These are phyloP conservation scores for Cataglyphis hispanica DNA, from an alignment of 1,140 invertebrate genomes.

Conservation along the genomic window DNA sequence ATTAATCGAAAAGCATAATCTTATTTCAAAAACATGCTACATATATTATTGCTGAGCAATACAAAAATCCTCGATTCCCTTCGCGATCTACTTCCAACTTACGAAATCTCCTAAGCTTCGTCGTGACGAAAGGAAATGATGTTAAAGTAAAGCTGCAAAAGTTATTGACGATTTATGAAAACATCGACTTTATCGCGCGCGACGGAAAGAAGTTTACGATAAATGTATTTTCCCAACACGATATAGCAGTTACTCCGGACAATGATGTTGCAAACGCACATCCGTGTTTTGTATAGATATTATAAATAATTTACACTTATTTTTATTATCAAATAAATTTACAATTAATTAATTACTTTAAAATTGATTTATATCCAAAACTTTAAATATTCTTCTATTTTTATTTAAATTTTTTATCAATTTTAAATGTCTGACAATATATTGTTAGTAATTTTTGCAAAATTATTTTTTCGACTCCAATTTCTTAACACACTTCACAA, in stretches of 20 bases:
- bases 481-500: not conserved
- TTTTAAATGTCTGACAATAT: not conserved
- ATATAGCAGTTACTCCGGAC: slow-evolving; percentile 28
- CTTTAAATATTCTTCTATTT: not conserved
- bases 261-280: slow-evolving; percentile 6
- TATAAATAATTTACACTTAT: not conserved
- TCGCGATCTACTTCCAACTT: slow-evolving; percentile 15
- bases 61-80: not conserved
- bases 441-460: not conserved
- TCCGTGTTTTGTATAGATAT: not conserved
- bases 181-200: slow-evolving; percentile 5
- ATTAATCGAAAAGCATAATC: not conserved
- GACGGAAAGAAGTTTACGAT: slow-evolving; percentile 36
- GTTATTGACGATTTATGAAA: slow-evolving; percentile 64
- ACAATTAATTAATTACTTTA: slow-evolving; percentile 6
- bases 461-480: not conserved
- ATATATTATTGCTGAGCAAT: slow-evolving; percentile 12
- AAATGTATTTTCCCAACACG: slow-evolving; percentile 33
- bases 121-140: not conserved
- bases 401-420: slow-evolving; percentile 16
- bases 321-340: too few species aligned
- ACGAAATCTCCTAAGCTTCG: slow-evolving; percentile 14
- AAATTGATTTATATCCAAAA: not conserved
- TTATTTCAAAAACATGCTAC: not conserved
- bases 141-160: slow-evolving; percentile 44